These are phyloP conservation scores for Perizoma flavofasciatum DNA, from an alignment of 2,888 invertebrate genomes.

Conservation along the genomic window DNA sequence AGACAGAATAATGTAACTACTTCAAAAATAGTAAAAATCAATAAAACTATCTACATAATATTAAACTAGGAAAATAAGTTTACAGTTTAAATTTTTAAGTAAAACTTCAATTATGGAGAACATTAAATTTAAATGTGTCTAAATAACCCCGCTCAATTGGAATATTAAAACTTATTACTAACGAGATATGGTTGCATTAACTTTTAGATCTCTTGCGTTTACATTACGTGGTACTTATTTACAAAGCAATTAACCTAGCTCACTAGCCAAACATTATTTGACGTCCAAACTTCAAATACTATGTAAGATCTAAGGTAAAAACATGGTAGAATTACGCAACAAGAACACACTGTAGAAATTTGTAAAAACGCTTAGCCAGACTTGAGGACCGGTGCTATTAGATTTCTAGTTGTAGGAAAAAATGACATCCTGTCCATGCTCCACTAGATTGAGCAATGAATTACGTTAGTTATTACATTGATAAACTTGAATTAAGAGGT, in stretches of 20 bases:
- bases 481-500: conserved; percentile 3
- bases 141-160: no score
- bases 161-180: no score
- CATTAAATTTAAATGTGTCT: no score
- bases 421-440: conserved; percentile 10
- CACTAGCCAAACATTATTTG: conserved; percentile 11
- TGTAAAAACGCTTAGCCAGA: no score
- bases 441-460: conserved; percentile 4
- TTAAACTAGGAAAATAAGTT: no score
- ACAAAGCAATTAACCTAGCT: conserved; percentile 27
- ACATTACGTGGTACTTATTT: conserved; percentile 5
- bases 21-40: no score
- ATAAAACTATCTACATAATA: no score
- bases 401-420: conserved; percentile 7
- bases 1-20: no score
- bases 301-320: neutral
- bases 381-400: neutral
- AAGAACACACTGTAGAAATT: neutral
- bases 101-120: no score
- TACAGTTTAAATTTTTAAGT: no score
- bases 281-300: neutral
- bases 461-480: conserved; percentile 5
- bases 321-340: neutral
- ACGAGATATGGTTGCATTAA: no score
- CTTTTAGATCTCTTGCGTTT: no score